Evolutionary conservation across 2,113 vertebrate genomes (phyloP), one percentile per base, ranked within the genome.

Genomic region (Damaliscus lunatus): DNA sequence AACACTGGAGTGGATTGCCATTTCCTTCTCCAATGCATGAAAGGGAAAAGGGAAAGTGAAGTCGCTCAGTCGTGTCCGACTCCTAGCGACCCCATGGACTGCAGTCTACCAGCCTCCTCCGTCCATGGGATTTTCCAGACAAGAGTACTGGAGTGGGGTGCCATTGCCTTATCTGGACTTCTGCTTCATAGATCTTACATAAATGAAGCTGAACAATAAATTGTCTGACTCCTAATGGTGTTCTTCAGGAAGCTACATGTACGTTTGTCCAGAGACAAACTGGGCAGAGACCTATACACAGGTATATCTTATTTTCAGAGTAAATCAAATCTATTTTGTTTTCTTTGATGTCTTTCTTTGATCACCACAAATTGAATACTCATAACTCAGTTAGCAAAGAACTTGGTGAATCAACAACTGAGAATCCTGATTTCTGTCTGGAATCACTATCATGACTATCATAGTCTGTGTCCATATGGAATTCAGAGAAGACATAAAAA

Each of bases 21-120:
- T 67, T 36, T 67, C 33, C 17, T 36, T 67, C 64, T 36, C 33
- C 64, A 67, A 36, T 11, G 17, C 8, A 67, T 21, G 17, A 67
- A 21, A 36, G 64, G 19, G 4, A 67, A 67, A 67, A 67, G n/a
- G 10, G 17, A 67, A 67, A 36, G 64, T 36, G 64, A 67, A 67
- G n/a, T 67, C 2, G 0, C 2, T 36, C 64, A 21, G 64, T 36
- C 1, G 2, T 71, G n/a, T 71, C 9, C 0, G 2, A 71, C n/a
- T 71, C 17, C 19, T 67, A 1, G n/a, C 0, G 17, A 36, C n/a
- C 9, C n/a, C 64, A 71, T 11, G n/a, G n/a, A 36, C 17, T 71
- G 4, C 64, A 71, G 17, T n/a, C 64, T 0, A 36, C 8, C 17
- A 36, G 4, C 4, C 17, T 71, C 4, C 64, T 36, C 64, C 0